Percentiles rank a stretch among this genome's conserved stretches.
These are phyloP conservation scores for Corvus hawaiiensis DNA, from an alignment of 2,113 vertebrate genomes.

Conservation along the genomic window DNA sequence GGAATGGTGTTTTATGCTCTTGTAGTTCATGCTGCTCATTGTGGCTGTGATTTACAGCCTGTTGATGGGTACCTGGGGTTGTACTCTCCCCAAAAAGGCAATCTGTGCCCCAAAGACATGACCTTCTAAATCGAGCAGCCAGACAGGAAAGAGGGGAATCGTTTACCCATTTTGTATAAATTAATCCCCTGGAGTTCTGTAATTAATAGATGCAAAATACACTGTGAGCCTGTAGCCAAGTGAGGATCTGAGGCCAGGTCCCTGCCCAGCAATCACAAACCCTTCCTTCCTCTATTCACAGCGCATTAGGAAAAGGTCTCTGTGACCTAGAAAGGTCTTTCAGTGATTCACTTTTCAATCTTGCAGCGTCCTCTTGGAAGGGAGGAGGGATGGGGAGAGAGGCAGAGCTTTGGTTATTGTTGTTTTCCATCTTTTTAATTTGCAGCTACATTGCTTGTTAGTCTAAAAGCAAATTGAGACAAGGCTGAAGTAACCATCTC, in stretches of 20 bases:
- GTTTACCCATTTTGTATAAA: background rate
- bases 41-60: background rate
- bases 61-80: background rate
- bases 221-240: background rate
- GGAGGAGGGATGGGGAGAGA: background rate
- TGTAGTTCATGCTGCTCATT: background rate
- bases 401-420: conserved; percentile 32
- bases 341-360: conserved; percentile 25
- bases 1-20: background rate
- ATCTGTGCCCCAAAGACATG: background rate
- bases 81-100: background rate
- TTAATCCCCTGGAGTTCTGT: background rate
- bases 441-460: conserved; percentile 52
- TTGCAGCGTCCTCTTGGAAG: background rate
- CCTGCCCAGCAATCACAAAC: background rate
- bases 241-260: background rate
- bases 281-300: background rate
- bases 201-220: background rate
- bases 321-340: conserved; percentile 4
- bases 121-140: background rate
- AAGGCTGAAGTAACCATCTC: conserved; percentile 44
- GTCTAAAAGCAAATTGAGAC: conserved; percentile 57
- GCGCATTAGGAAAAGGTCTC: background rate
- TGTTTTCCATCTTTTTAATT: conserved; percentile 61
- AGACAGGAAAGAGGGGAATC: background rate